Evolutionary conservation across 2,113 vertebrate genomes (phyloP).

Genomic region (Laticauda colubrina): DNA sequence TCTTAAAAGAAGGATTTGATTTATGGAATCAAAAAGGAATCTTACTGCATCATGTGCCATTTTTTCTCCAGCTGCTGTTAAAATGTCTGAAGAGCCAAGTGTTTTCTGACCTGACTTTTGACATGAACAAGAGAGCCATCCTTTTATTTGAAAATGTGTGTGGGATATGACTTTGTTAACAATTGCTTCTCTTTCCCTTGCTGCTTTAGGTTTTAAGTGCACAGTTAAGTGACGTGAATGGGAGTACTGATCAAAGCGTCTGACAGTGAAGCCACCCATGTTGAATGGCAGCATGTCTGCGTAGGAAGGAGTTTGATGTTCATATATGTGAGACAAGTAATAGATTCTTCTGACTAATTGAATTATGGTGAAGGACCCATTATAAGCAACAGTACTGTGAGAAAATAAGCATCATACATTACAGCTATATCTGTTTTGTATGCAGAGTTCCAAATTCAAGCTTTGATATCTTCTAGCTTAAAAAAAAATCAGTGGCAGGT

Average conservation of each 20-base stretch:
- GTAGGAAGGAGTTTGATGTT: slow-evolving; percentile 24
- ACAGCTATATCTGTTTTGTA: not conserved
- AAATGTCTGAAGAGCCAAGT: slow-evolving; percentile 24
- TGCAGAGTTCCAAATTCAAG: not conserved
- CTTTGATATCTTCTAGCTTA: not conserved
- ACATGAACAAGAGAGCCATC: not conserved
- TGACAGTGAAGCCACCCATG: slow-evolving; percentile 33
- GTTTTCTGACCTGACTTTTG: slow-evolving; percentile 27
- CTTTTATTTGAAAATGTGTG: slow-evolving; percentile 41
- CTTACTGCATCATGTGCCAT: slow-evolving; percentile 16
- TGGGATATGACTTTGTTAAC: not conserved
- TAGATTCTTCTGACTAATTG: slow-evolving; percentile 36
- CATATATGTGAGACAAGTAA: not conserved
- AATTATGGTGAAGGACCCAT: not conserved
- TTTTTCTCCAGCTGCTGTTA: slow-evolving; percentile 3
- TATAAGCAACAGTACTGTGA: not conserved
- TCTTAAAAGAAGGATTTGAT: slow-evolving; percentile 36
- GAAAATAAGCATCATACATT: not conserved
- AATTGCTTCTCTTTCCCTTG: slow-evolving; percentile 21
- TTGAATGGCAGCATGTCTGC: not conserved
- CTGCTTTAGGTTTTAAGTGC: not conserved
- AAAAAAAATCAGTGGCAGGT: not conserved
- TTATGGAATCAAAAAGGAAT: slow-evolving; percentile 5
- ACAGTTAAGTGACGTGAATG: not conserved
- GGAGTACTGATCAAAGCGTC: slow-evolving; percentile 13